These are phyloP conservation scores for Eriocheir sinensis DNA, from an alignment of 1,140 invertebrate species.

Conservation along the genomic window DNA sequence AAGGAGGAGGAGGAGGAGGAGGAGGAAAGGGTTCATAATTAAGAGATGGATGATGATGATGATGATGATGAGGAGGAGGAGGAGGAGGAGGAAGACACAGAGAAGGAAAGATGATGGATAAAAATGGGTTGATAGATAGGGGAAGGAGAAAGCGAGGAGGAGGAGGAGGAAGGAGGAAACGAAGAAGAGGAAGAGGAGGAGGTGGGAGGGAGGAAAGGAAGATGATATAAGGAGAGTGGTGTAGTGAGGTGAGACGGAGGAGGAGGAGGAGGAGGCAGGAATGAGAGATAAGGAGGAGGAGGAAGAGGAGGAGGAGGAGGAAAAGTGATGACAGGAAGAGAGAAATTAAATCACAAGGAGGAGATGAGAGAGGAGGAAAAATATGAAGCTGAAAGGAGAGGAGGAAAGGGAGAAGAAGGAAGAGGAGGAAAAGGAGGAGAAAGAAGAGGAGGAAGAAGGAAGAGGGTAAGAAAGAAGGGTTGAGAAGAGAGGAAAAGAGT, in stretches of 20 bases:
- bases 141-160: not conserved
- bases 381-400: not conserved
- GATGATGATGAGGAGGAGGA: not conserved
- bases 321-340: not conserved
- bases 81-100: not conserved
- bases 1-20: not conserved
- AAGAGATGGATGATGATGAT: no score
- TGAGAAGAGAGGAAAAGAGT: no score
- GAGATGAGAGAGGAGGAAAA: not conserved
- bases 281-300: not conserved
- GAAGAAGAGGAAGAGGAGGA: not conserved
- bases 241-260: not conserved
- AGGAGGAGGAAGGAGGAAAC: not conserved
- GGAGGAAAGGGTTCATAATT: no score
- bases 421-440: not conserved
- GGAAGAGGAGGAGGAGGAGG: not conserved
- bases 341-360: not conserved
- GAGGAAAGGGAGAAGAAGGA: not conserved
- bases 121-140: not conserved
- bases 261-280: not conserved
- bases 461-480: not conserved
- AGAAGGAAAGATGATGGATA: not conserved
- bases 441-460: no score
- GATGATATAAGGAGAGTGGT: not conserved
- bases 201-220: not conserved